Conservation (phyloP, 2,113 vertebrate genomes). For the Mesembrinibis cayennensis region DNA sequence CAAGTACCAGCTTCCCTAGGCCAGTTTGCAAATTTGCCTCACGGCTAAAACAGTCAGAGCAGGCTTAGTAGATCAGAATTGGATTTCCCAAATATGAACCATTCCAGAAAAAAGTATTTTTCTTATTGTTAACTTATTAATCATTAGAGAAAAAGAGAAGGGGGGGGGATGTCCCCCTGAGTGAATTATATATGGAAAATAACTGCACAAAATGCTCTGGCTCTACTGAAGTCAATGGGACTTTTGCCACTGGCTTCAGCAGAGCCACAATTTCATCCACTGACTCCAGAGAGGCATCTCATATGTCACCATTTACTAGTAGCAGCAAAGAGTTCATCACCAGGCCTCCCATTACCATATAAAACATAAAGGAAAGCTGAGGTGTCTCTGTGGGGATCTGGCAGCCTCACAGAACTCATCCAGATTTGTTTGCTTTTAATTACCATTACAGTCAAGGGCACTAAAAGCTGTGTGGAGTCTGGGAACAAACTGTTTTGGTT, state of each 20-base stretch:
- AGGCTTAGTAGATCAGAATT: slow-evolving; percentile 46
- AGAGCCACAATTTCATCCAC: background rate
- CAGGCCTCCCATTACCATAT: background rate
- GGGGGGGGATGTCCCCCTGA: background rate
- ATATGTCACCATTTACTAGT: background rate
- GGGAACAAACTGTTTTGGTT: slow-evolving; percentile 37
- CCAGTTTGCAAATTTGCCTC: slow-evolving; percentile 52
- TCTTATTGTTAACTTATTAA: slow-evolving; percentile 31
- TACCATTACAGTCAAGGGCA: slow-evolving; percentile 20
- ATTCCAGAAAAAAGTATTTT: background rate
- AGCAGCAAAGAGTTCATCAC: slow-evolving; percentile 8
- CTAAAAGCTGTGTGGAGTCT: slow-evolving; percentile 12
- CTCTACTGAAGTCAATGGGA: background rate
- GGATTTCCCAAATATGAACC: slow-evolving; percentile 41
- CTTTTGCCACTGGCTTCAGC: background rate
- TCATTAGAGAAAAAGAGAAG: background rate
- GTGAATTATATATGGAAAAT: slow-evolving; percentile 26
- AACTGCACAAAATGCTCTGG: background rate
- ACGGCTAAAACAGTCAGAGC: slow-evolving; percentile 45
- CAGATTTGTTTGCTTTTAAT: slow-evolving; percentile 61
- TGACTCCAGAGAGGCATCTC: background rate
- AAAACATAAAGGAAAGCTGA: slow-evolving; percentile 30
- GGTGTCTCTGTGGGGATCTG: slow-evolving; percentile 31
- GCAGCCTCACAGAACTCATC: background rate
- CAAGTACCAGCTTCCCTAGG: slow-evolving; percentile 63